A percentile compares a stretch with the other conserved stretches of the same genome.
Evolutionary conservation across 2,797 vertebrate species (phyloP).

Genomic region (Ptychadena robeensis): DNA sequence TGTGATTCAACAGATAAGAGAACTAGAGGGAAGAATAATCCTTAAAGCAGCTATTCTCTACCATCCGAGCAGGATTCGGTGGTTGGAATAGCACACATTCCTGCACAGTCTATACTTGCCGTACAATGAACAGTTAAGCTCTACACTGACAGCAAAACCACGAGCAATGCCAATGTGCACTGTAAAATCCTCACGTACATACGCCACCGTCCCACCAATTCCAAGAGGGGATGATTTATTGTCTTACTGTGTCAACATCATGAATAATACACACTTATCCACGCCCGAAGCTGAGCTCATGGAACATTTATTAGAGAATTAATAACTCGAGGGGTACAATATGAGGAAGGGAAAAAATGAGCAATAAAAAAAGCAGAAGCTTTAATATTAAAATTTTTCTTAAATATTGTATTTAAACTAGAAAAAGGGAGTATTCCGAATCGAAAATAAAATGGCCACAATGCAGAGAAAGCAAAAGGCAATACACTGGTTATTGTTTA

Average conservation of each 20-base stretch:
- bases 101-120: not conserved
- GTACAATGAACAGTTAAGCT: conserved; percentile 8
- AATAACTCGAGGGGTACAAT: not conserved
- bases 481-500: no score
- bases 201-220: not conserved
- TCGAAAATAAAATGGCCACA: no score
- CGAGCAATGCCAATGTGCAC: not conserved
- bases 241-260: not conserved
- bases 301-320: conserved; percentile 30
- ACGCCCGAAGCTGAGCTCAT: conserved; percentile 17
- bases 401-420: no score
- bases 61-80: not conserved
- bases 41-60: not conserved
- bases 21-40: not conserved
- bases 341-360: not conserved
- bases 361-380: not conserved
- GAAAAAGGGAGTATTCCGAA: no score
- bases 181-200: not conserved
- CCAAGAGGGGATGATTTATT: not conserved
- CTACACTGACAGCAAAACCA: not conserved
- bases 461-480: no score
- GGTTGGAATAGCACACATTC: not conserved
- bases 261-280: conserved; percentile 31
- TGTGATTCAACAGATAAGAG: not conserved
- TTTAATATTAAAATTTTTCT: not conserved